Evolutionary conservation across 2,797 vertebrate genomes (phyloP), one percentile per base, ranked within the genome.

Genomic region (Ataeniobius toweri): DNA sequence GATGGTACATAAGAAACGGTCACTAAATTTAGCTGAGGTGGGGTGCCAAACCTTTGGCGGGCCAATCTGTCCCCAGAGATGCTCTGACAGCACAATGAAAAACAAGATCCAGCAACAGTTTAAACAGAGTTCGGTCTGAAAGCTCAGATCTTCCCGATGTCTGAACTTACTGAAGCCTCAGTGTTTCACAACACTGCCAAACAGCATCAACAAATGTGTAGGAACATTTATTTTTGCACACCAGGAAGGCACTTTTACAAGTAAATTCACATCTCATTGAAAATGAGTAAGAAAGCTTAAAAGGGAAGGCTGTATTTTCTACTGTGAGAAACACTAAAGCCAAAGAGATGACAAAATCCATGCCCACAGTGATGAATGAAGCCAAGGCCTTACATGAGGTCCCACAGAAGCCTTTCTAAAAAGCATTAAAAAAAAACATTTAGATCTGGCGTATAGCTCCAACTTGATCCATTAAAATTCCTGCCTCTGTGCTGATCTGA

Each of bases 381-480:
- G 73, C 88, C 6, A 69, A 79, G 80, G 80, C 44, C 78, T 61
- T 88, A 86, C 79, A 68, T 31, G 69, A 81, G 71, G 80, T 92
- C 91, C 86, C 87, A 73, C 71, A 73, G 83, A 79, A 83, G 85
- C 79, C 78, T 89, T 91, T 88, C 73, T 85, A 87, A 86, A 86
- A 90, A 85, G 73, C 79, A 77, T 82, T 73, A 88, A 76, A 74
- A 72, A 89, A 88, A 86, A 75, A 88, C 81, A 74, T 91, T 91
- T 87, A 75, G 74, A 86, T 86, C 79, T 58, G 83, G 71, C 6
- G 16, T 71, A 77, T 73, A 63, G 80, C 71, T 73, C 75, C 73
- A 78, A 89, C 86, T 81, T 65, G 79, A 91, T 86, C 82, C 89
- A 92, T 90, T 92, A 86, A 90, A 86, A 94, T 91, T 88, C 90